phyloP scores from a whole-genome alignment of 2,888 invertebrate genomes.

The Eristalis arbustorum region DNA sequence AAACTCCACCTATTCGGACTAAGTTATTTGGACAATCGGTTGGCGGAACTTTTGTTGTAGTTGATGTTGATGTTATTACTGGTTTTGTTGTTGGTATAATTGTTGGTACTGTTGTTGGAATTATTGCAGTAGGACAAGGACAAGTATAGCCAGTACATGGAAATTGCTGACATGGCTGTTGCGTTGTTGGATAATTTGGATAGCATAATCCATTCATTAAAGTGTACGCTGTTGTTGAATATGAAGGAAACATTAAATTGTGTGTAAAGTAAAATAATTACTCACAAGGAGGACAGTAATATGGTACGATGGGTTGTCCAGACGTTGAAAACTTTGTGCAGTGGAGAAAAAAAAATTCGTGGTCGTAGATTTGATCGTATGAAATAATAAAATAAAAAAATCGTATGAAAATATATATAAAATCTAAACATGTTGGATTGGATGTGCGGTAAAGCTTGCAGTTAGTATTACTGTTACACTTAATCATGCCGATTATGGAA shows the following conservation, averaged over 20 bases:
- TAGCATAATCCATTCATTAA: slow-evolving; percentile 26
- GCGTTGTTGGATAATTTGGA: not conserved
- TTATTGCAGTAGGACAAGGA: not conserved
- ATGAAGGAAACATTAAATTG: not conserved
- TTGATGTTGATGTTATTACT: too few relatives aligned
- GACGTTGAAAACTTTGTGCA: not conserved
- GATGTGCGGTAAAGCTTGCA: too few relatives aligned
- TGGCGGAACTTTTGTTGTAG: not conserved
- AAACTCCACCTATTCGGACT: slow-evolving; percentile 26
- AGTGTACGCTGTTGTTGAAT: slow-evolving; percentile 4
- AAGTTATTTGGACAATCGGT: slow-evolving; percentile 23
- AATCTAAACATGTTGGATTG: too few relatives aligned
- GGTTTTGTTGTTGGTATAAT: not conserved
- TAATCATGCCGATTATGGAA: too few relatives aligned
- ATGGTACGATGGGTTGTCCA: not conserved
- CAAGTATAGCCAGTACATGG: slow-evolving; percentile 13
- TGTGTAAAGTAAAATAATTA: not conserved
- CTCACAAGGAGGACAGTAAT: slow-evolving; percentile 33
- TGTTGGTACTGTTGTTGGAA: not conserved
- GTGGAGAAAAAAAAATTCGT: not conserved
- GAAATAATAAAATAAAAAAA: too few relatives aligned
- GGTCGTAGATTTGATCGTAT: too few relatives aligned
- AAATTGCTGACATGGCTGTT: slow-evolving; percentile 3
- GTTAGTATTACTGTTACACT: too few relatives aligned
- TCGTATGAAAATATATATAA: too few relatives aligned